phyloP scores from a whole-genome alignment of 2,797 vertebrate genomes.

The Dicrostonyx torquatus region DNA sequence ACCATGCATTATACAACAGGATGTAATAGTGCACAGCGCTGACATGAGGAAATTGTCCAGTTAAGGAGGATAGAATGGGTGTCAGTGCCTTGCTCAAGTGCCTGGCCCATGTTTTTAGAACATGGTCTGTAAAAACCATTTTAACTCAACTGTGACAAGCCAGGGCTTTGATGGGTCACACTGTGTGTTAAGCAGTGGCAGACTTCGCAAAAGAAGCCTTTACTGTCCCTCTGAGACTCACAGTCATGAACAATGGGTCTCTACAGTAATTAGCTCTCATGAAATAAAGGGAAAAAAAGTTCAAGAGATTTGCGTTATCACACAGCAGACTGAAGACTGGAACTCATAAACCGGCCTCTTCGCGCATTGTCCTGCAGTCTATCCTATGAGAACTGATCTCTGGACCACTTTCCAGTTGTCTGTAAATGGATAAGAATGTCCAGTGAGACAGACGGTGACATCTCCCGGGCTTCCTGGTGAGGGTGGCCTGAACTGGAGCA shows the following conservation, averaged over 20 bases:
- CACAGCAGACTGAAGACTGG: neutral
- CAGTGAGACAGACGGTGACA: neutral
- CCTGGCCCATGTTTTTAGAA: conserved; percentile 18
- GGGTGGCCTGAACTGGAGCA: neutral
- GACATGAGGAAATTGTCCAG: conserved; percentile 60
- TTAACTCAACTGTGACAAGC: neutral
- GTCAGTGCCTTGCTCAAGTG: fast-evolving
- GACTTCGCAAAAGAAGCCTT: neutral
- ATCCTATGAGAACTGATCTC: neutral
- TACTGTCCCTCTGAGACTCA: too few relatives aligned
- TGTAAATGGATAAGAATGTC: neutral
- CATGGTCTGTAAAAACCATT: conserved; percentile 1
- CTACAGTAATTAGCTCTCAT: neutral
- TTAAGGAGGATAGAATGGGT: conserved; percentile 47
- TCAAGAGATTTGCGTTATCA: neutral
- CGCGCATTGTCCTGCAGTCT: fast-evolving
- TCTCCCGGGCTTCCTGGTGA: neutral
- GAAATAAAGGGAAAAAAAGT: neutral
- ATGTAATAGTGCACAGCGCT: neutral
- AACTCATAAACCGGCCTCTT: neutral
- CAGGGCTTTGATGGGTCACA: neutral
- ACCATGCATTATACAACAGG: conserved; percentile 31
- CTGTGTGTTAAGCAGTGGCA: too few relatives aligned
- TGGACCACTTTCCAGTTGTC: neutral
- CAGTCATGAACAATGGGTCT: neutral